Conservation (phyloP, 2,888 invertebrate genomes). For the Spodoptera exigua region DNA sequence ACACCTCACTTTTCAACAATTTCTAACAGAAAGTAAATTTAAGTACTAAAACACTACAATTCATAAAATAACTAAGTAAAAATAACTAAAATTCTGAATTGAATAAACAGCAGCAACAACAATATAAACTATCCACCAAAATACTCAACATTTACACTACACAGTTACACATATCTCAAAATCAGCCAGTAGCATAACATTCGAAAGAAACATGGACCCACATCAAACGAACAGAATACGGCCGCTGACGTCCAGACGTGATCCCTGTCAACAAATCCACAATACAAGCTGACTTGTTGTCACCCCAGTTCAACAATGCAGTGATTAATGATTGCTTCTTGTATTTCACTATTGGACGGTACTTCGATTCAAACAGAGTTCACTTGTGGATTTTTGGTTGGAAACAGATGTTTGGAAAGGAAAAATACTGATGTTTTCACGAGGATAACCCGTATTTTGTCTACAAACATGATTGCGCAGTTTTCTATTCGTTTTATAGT, state of each 20-base stretch:
- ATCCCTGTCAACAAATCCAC: conserved; percentile 87
- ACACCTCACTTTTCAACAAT: no score
- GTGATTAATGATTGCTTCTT: conserved; percentile 85
- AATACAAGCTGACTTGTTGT: conserved; percentile 84
- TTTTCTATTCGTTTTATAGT: no score
- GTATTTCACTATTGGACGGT: conserved; percentile 73
- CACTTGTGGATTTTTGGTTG: conserved; percentile 49
- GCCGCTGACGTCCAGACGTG: conserved; percentile 76
- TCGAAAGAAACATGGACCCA: conserved; percentile 42
- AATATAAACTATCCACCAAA: conserved; percentile 6
- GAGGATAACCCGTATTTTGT: neutral
- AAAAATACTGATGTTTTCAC: conserved; percentile 29
- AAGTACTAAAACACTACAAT: no score
- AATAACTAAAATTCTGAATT: no score
- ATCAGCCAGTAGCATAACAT: conserved; percentile 9
- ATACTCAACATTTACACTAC: neutral
- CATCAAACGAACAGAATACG: conserved; percentile 67
- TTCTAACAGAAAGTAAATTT: no score
- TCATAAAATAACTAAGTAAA: no score
- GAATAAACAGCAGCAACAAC: no score
- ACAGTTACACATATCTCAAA: conserved; percentile 13
- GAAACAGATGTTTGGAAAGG: conserved; percentile 44
- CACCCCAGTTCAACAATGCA: conserved; percentile 83
- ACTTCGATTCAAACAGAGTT: conserved; percentile 59
- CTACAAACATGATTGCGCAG: no score